Conservation (phyloP, 2,113 vertebrate genomes). For the Erythrocercus mccallii region DNA sequence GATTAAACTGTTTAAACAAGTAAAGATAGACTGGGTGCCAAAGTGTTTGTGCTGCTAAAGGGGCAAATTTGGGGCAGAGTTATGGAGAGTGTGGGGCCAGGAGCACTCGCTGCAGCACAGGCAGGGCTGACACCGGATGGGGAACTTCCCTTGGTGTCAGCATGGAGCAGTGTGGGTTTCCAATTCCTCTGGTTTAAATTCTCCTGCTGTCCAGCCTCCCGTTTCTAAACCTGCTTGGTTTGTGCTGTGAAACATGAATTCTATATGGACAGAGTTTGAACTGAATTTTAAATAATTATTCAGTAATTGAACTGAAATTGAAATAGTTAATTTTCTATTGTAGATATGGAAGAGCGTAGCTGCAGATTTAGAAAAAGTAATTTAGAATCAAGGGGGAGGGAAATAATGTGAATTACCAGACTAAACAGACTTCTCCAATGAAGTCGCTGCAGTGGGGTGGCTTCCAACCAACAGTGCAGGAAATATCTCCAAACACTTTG, state of each 20-base stretch:
- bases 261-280: rapidly evolving
- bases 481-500: not conserved
- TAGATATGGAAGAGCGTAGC: not conserved
- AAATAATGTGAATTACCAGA: not conserved
- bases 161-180: not conserved
- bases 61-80: not conserved
- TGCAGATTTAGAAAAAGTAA: not conserved
- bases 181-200: not conserved
- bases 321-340: not conserved
- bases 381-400: not conserved
- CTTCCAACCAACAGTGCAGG: not conserved
- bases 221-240: rapidly evolving
- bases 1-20: constrained; percentile 8
- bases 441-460: rapidly evolving
- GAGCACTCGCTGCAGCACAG: not conserved
- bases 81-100: rapidly evolving
- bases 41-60: not conserved
- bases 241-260: rapidly evolving
- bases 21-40: not conserved
- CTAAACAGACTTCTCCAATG: not conserved
- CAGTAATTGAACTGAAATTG: not conserved
- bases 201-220: rapidly evolving
- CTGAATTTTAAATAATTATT: not conserved
- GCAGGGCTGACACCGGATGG: not conserved
- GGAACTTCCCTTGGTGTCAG: not conserved